Evolutionary conservation across 2,113 vertebrate genomes (phyloP).

Genomic region (Noctilio leporinus): DNA sequence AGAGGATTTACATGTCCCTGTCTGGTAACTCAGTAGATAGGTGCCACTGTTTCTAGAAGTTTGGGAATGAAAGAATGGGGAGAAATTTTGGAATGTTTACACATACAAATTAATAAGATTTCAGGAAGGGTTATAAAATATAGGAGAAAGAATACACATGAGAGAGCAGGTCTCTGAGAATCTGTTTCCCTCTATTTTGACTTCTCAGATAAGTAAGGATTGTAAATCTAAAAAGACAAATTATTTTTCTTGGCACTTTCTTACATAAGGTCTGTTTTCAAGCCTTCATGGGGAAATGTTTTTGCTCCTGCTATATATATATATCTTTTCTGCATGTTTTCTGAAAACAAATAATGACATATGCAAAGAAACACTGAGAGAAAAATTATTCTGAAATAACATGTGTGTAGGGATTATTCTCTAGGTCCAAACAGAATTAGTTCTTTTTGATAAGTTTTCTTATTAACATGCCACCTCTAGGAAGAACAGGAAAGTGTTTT

Average conservation of each 20-base stretch:
- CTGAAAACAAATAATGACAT: not conserved
- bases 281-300: not conserved
- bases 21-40: too few relatives aligned
- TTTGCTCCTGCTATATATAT: not conserved
- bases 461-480: not conserved
- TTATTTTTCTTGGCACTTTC: constrained; percentile 25
- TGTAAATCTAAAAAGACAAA: not conserved
- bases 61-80: not conserved
- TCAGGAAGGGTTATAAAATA: not conserved
- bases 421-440: not conserved
- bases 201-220: not conserved
- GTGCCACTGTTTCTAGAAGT: not conserved
- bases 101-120: not conserved
- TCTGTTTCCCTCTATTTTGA: not conserved
- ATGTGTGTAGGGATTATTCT: not conserved
- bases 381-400: not conserved
- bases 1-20: not conserved
- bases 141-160: not conserved
- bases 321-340: not conserved
- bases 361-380: not conserved
- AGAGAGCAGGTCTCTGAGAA: not conserved
- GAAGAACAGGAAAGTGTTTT: constrained; percentile 7
- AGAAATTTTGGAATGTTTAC: not conserved
- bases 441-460: not conserved
- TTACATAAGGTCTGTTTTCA: constrained; percentile 11